Percentiles rank a stretch among this genome's conserved stretches.
These are phyloP conservation scores for Nemoura dubitans DNA, from an alignment of 2,888 invertebrate species.

Conservation along the genomic window DNA sequence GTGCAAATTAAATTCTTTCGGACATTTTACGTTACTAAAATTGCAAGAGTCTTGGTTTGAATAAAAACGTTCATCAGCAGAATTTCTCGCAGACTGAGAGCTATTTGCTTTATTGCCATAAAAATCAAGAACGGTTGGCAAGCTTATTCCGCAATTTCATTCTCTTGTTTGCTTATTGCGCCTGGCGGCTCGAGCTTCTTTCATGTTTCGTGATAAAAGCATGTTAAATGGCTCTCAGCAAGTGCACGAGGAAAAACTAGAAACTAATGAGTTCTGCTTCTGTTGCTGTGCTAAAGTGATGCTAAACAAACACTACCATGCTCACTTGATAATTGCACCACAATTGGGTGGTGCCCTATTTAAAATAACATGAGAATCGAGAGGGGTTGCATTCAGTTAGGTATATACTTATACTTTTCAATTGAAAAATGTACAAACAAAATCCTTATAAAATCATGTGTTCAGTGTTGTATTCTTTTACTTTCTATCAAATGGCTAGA, in stretches of 20 bases:
- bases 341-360: not conserved
- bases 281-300: not conserved
- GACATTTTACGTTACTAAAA: too few species aligned
- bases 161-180: not conserved
- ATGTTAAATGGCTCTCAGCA: not conserved
- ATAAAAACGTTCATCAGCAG: not conserved
- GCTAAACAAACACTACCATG: not conserved
- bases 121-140: not conserved
- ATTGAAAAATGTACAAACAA: too few species aligned
- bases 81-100: not conserved
- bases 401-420: too few species aligned
- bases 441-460: too few species aligned
- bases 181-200: not conserved
- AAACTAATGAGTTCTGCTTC: not conserved
- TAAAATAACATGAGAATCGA: not conserved
- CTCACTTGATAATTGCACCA: not conserved
- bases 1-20: too few species aligned
- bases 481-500: not conserved
- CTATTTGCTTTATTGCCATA: not conserved
- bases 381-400: too few species aligned
- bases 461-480: too few species aligned
- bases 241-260: not conserved
- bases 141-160: not conserved
- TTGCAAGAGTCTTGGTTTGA: not conserved
- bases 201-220: not conserved